Evolutionary conservation across 1,140 invertebrate genomes (phyloP).

Genomic region (Drosophila ambigua): DNA sequence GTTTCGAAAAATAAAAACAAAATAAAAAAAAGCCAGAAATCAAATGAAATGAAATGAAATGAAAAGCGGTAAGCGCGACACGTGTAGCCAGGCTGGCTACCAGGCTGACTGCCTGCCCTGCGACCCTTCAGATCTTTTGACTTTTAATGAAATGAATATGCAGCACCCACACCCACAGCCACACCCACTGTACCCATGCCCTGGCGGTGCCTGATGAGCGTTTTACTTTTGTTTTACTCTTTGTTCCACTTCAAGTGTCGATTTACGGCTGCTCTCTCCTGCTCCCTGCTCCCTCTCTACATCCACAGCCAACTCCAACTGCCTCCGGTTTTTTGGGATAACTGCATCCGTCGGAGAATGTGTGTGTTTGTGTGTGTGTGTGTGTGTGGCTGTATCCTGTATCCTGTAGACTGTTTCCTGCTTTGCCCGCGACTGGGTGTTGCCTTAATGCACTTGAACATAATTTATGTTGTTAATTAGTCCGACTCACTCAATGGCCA

Average conservation of each 20-base stretch:
- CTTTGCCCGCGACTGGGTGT: constrained; percentile 42
- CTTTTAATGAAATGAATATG: constrained; percentile 81
- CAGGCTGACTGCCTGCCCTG: background rate
- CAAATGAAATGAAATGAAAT: constrained; percentile 35
- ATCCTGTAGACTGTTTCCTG: constrained; percentile 4
- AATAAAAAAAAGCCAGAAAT: constrained; percentile 10
- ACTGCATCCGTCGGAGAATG: constrained; percentile 48
- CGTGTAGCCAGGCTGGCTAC: constrained; percentile 52
- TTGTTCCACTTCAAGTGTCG: constrained; percentile 70
- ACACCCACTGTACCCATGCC: background rate
- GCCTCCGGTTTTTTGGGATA: constrained; percentile 21
- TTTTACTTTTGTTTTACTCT: constrained; percentile 42
- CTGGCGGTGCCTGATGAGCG: constrained; percentile 13
- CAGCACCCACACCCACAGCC: constrained; percentile 12
- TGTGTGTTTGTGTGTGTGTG: constrained; percentile 17
- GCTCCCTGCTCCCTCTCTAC: background rate
- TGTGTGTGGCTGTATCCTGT: constrained; percentile 7
- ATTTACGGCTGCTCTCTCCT: constrained; percentile 59
- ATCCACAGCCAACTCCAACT: background rate
- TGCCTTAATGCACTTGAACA: constrained; percentile 75
- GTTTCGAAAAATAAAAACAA: constrained; percentile 15
- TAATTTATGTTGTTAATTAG: constrained; percentile 82
- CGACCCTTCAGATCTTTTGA: constrained; percentile 61
- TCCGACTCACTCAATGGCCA: constrained; percentile 56
- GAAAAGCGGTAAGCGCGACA: constrained; percentile 64